Evolutionary conservation across 2,888 invertebrate species (phyloP).

Genomic region (Dryobota labecula): DNA sequence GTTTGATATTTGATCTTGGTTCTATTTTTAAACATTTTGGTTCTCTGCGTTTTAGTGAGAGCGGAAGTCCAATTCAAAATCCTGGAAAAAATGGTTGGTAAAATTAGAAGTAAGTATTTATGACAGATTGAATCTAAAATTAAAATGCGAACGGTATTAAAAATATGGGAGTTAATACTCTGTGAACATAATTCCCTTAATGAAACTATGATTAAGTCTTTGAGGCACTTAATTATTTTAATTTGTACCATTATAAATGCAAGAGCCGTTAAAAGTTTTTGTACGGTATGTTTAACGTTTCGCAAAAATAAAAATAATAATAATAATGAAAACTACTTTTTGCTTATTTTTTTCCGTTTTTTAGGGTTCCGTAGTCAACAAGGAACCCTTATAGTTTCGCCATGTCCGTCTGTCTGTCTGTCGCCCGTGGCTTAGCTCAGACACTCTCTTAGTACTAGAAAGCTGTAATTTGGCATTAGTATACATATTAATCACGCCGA

Average conservation of each 20-base stretch:
- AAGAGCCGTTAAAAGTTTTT: neutral
- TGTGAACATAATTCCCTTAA: neutral
- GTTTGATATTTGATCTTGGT: constrained; percentile 1
- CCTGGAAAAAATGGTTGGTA: neutral
- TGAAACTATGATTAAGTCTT: neutral
- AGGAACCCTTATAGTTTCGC: no score
- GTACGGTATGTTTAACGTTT: no score
- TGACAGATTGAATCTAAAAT: neutral
- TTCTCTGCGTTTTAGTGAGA: neutral
- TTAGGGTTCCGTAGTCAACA: no score
- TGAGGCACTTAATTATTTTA: neutral
- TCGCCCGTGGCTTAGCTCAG: no score
- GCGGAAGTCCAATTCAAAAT: neutral
- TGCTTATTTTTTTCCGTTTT: no score
- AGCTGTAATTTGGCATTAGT: no score
- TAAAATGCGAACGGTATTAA: no score
- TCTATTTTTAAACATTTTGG: neutral
- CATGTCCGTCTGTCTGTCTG: no score
- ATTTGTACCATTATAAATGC: neutral
- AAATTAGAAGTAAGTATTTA: neutral
- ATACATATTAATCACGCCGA: no score
- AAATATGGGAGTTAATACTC: neutral
- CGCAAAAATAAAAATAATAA: no score
- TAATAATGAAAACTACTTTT: neutral
- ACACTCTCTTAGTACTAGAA: no score